Evolutionary conservation across 2,113 vertebrate species (phyloP).

Genomic region (Syrrhaptes paradoxus): DNA sequence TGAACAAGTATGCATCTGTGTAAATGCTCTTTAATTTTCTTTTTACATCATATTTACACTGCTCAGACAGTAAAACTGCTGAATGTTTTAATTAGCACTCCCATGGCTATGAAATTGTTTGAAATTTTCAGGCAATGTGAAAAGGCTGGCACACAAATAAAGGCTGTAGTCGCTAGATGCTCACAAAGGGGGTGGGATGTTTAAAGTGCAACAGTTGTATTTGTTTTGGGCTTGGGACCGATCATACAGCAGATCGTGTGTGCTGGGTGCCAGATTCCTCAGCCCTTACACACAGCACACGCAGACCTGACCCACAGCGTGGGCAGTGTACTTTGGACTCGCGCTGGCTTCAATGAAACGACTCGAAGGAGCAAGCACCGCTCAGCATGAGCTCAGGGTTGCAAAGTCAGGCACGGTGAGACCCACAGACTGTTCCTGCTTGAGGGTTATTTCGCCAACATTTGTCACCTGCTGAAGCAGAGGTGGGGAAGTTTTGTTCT

Average conservation of each 20-base stretch:
- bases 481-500: neutral
- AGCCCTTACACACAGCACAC: neutral
- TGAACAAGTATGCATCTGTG: constrained; percentile 59
- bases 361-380: neutral
- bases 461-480: neutral
- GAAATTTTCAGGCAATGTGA: neutral
- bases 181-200: constrained; percentile 1
- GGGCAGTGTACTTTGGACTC: neutral
- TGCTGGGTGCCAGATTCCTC: constrained; percentile 25
- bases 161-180: neutral
- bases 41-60: constrained; percentile 53
- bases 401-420: neutral
- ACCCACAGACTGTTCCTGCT: neutral
- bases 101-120: constrained; percentile 34
- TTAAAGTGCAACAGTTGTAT: neutral
- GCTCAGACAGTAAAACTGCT: constrained; percentile 53
- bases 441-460: neutral
- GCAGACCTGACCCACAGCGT: neutral
- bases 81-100: constrained; percentile 61
- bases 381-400: neutral
- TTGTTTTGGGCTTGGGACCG: constrained; percentile 5
- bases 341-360: accelerated
- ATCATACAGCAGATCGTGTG: neutral
- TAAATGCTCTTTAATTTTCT: constrained; percentile 57
- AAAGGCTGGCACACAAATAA: constrained; percentile 15